Evolutionary conservation across 2,888 invertebrate species (phyloP).

Genomic region (Nipponacmea schrenckii): DNA sequence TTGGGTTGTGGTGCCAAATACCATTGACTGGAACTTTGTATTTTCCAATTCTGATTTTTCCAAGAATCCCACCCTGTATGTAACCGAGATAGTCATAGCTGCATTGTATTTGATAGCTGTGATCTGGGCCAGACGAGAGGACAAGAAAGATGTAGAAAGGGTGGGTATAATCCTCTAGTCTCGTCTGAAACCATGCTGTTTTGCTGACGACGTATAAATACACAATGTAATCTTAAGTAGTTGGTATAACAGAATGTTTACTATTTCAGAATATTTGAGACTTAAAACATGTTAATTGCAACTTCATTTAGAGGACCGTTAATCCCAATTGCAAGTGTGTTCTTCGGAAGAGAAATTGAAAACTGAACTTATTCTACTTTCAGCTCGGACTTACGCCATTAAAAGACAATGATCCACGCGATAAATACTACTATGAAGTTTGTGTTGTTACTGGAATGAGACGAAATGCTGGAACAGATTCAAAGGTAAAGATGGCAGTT

Average conservation of each 20-base stretch:
- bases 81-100: constrained; percentile 66
- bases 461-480: constrained; percentile 63
- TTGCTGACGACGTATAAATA: too few species aligned
- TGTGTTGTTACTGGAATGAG: constrained; percentile 68
- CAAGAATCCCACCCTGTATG: constrained; percentile 69
- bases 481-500: constrained; percentile 51
- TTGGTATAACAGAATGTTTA: too few species aligned
- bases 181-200: too few species aligned
- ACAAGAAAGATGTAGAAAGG: constrained; percentile 67
- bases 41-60: constrained; percentile 68
- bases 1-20: constrained; percentile 69
- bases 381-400: constrained; percentile 67
- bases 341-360: too few species aligned
- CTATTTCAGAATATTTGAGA: too few species aligned
- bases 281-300: too few species aligned
- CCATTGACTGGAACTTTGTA: constrained; percentile 70
- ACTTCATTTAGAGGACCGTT: too few species aligned
- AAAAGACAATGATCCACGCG: constrained; percentile 67
- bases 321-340: too few species aligned
- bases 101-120: constrained; percentile 64
- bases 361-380: constrained; percentile 9
- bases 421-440: constrained; percentile 70
- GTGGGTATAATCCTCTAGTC: constrained; percentile 39
- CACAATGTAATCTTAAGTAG: too few species aligned
- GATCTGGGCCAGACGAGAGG: constrained; percentile 68